These are phyloP conservation scores for Malurus melanocephalus DNA, from an alignment of 2,113 vertebrate species.

Conservation along the genomic window DNA sequence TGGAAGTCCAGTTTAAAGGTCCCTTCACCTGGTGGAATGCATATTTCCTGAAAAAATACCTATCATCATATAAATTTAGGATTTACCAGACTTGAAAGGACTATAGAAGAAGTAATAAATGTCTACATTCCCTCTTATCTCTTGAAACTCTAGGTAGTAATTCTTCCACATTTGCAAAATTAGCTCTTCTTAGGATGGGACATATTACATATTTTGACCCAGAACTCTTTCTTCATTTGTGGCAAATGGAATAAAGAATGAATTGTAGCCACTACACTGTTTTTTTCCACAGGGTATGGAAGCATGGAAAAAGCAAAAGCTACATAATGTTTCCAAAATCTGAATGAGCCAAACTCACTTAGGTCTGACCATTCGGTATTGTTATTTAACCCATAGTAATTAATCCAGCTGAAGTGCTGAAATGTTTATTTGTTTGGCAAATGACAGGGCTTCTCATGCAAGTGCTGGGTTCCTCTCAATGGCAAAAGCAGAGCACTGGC, in stretches of 20 bases:
- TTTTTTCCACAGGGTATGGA: neutral
- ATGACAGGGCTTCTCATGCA: neutral
- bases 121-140: neutral
- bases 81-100: neutral
- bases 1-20: neutral
- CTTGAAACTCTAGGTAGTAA: neutral
- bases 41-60: neutral
- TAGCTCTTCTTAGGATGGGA: neutral
- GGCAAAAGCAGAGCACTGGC: slow-evolving; percentile 10
- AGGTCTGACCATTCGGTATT: neutral
- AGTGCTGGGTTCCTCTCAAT: neutral
- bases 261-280: neutral
- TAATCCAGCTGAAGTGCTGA: neutral
- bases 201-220: neutral
- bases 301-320: neutral
- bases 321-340: neutral
- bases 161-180: neutral
- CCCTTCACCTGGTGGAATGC: neutral
- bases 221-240: neutral
- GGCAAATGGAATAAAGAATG: neutral
- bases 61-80: neutral
- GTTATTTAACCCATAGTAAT: neutral
- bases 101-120: neutral
- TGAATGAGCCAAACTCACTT: neutral
- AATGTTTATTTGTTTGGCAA: slow-evolving; percentile 37